phyloP scores from a whole-genome alignment of 2,113 vertebrate species.

The Thymallus thymallus region DNA sequence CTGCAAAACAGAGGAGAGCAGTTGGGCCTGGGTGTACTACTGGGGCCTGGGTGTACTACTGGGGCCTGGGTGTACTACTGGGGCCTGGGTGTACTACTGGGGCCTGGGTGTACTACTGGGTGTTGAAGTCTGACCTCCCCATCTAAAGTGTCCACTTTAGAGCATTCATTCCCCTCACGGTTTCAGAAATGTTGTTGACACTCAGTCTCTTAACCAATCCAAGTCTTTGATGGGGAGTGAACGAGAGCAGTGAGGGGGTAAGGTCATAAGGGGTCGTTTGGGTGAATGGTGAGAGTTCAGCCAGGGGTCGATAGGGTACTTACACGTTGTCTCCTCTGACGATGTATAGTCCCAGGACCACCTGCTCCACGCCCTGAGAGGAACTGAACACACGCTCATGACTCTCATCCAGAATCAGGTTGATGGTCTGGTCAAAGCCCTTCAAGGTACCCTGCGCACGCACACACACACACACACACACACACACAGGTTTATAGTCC shows the following conservation, averaged over 20 bases:
- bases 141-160: too few relatives aligned
- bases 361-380: conserved; percentile 97
- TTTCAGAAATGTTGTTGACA: not conserved
- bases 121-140: not conserved
- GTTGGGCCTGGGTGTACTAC: not conserved
- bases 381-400: conserved; percentile 99
- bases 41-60: not conserved
- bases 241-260: too few relatives aligned
- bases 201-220: not conserved
- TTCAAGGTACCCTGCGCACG: conserved; percentile 93
- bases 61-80: not conserved
- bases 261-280: too few relatives aligned
- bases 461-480: not conserved
- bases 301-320: conserved; percentile 60
- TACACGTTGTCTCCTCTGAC: conserved; percentile 98
- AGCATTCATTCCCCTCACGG: too few relatives aligned
- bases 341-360: conserved; percentile 95
- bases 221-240: not conserved
- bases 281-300: too few relatives aligned
- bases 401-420: conserved; percentile 98
- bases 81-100: not conserved
- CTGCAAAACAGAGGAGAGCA: conserved; percentile 65
- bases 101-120: not conserved
- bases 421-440: conserved; percentile 99
- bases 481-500: not conserved